These are phyloP conservation scores for Lasioglossum oenotherae DNA, from an alignment of 2,888 invertebrate genomes.

Conservation along the genomic window DNA sequence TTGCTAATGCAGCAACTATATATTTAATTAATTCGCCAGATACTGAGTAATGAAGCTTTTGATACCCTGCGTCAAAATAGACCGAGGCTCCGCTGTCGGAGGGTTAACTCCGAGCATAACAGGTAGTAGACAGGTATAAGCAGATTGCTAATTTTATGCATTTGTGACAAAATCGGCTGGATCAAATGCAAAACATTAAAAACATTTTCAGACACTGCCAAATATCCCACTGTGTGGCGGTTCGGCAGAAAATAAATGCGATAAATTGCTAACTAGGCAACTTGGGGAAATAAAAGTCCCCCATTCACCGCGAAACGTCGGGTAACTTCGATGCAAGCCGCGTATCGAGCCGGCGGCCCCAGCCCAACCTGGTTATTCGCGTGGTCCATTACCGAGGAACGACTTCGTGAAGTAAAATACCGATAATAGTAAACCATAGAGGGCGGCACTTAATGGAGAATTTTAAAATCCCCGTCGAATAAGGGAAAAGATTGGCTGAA, in stretches of 20 bases:
- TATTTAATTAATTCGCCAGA: too few species aligned
- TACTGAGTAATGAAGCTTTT: too few species aligned
- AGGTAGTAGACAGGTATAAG: not conserved
- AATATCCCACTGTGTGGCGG: not conserved
- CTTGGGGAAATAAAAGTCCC: not conserved
- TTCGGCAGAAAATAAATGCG: not conserved
- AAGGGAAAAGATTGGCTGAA: constrained; percentile 6
- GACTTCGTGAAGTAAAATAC: constrained; percentile 3
- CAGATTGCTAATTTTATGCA: too few species aligned
- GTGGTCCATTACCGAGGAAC: constrained; percentile 8
- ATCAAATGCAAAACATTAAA: too few species aligned
- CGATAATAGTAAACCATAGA: constrained; percentile 5
- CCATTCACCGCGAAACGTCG: not conserved
- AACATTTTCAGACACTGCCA: too few species aligned
- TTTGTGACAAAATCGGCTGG: too few species aligned
- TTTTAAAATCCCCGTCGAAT: not conserved
- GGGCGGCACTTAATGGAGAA: constrained; percentile 14
- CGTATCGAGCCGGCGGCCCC: not conserved
- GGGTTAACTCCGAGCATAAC: too few species aligned
- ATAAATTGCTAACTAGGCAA: not conserved
- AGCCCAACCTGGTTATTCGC: not conserved
- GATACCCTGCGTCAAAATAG: too few species aligned
- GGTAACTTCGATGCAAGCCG: not conserved
- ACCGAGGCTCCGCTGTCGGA: too few species aligned
- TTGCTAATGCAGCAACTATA: too few species aligned